Evolutionary conservation across 2,888 invertebrate genomes (phyloP).

Genomic region (Drosophila basisetae): DNA sequence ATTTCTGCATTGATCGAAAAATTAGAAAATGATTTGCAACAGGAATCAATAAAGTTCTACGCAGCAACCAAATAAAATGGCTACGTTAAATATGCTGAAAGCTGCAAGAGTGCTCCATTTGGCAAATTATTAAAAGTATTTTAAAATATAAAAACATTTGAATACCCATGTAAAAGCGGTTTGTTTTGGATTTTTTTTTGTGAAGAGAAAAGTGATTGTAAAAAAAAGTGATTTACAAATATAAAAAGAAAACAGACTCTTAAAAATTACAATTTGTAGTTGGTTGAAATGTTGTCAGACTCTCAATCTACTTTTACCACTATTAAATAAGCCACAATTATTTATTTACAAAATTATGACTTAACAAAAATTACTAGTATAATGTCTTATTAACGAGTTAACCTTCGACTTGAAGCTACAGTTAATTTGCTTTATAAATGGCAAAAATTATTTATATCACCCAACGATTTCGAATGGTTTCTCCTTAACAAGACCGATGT

Average conservation of each 20-base stretch:
- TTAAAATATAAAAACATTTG: background rate
- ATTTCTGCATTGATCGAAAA: background rate
- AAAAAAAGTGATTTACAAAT: background rate
- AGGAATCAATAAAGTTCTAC: background rate
- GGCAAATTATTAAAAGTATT: background rate
- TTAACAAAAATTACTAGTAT: background rate
- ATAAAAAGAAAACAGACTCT: background rate
- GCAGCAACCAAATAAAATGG: background rate
- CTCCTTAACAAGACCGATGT: background rate
- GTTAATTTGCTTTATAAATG: background rate
- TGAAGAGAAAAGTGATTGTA: background rate
- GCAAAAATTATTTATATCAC: background rate
- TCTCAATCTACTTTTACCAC: background rate
- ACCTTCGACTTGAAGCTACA: background rate
- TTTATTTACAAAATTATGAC: background rate
- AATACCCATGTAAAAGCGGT: background rate
- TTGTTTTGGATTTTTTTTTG: background rate
- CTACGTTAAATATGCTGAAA: background rate
- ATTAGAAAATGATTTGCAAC: background rate
- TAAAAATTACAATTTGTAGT: background rate
- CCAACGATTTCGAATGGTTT: background rate
- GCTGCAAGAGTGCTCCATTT: background rate
- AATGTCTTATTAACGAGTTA: too few relatives aligned
- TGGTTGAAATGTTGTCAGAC: background rate
- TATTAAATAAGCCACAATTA: background rate